phyloP scores from a whole-genome alignment of 2,888 invertebrate species.

The Epistrophella euchroma region DNA sequence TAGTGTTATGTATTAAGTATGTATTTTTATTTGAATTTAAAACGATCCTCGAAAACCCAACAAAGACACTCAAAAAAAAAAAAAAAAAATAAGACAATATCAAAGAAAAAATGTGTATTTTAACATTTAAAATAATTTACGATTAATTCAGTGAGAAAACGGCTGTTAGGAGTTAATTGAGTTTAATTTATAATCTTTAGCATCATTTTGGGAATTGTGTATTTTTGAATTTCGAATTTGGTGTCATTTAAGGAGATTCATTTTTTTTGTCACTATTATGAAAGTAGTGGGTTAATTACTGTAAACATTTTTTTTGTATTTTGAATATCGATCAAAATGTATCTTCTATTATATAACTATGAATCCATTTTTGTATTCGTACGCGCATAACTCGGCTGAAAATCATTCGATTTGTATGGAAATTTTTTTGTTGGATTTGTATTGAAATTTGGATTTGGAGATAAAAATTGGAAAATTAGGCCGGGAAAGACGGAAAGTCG shows the following conservation, averaged over 20 bases:
- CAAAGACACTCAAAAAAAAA: neutral
- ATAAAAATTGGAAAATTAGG: too few relatives aligned
- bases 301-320: neutral
- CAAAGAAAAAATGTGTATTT: slow-evolving; percentile 34
- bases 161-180: slow-evolving; percentile 64
- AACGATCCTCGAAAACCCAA: slow-evolving; percentile 17
- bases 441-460: too few relatives aligned
- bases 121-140: slow-evolving; percentile 71
- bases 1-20: slow-evolving; percentile 27
- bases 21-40: slow-evolving; percentile 59
- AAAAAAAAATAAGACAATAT: neutral
- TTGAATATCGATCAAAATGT: too few relatives aligned
- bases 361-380: too few relatives aligned
- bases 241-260: neutral
- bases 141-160: slow-evolving; percentile 56
- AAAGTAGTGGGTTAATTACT: neutral
- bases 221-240: slow-evolving; percentile 3
- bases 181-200: slow-evolving; percentile 65
- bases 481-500: too few relatives aligned
- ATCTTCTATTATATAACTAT: too few relatives aligned
- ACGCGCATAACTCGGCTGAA: too few relatives aligned
- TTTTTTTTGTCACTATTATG: neutral
- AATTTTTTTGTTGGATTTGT: too few relatives aligned
- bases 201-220: neutral
- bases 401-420: too few relatives aligned